These are phyloP conservation scores for Rhingia campestris DNA, from an alignment of 2,888 invertebrate genomes.

Conservation along the genomic window DNA sequence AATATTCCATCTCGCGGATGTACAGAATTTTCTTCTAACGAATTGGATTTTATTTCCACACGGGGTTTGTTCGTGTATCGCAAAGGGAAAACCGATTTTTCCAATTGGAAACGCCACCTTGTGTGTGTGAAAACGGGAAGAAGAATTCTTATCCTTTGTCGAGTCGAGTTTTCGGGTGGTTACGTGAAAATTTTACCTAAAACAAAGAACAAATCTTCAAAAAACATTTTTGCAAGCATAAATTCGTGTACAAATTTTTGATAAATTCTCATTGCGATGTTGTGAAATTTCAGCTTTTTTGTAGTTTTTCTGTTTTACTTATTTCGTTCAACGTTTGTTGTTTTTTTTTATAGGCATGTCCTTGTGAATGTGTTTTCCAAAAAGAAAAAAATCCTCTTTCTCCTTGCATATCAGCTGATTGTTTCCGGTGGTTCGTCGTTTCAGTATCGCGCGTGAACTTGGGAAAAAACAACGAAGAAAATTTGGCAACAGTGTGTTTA, in stretches of 20 bases:
- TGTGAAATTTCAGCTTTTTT: conserved; percentile 64
- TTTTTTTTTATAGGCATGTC: conserved; percentile 38
- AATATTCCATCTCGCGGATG: background rate
- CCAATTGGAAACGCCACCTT: conserved; percentile 22
- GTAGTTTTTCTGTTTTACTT: background rate
- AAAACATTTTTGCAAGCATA: background rate
- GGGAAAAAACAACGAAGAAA: conserved; percentile 23
- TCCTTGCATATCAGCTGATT: conserved; percentile 66
- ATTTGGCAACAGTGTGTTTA: conserved; percentile 55
- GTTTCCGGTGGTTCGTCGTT: conserved; percentile 52
- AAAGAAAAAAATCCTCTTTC: conserved; percentile 15
- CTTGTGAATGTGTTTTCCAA: conserved; percentile 53
- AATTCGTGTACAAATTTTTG: conserved; percentile 10
- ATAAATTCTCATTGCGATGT: conserved; percentile 58
- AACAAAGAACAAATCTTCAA: conserved; percentile 5
- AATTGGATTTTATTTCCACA: background rate
- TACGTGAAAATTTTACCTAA: conserved; percentile 17
- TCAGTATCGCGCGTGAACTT: conserved; percentile 49
- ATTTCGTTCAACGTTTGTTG: background rate
- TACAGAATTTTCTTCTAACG: background rate
- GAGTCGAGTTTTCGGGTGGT: background rate
- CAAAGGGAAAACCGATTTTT: conserved; percentile 15
- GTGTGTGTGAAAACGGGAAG: background rate
- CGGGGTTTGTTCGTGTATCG: conserved; percentile 1
- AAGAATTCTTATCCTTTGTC: conserved; percentile 25